phyloP scores from a whole-genome alignment of 2,797 vertebrate genomes.

The Peromyscus melanophrys region DNA sequence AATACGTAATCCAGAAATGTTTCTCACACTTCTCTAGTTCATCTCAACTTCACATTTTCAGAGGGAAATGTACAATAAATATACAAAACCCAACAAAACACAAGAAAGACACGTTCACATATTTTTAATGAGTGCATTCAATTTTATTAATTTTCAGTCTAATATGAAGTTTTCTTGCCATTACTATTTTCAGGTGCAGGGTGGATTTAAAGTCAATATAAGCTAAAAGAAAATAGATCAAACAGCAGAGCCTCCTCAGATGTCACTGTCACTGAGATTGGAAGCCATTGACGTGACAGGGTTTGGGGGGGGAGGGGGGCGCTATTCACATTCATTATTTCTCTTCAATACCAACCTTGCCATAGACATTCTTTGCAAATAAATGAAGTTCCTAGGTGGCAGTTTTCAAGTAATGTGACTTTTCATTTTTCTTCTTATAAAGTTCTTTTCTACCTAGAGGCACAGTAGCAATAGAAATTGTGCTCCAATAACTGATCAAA shows the following conservation, averaged over 20 bases:
- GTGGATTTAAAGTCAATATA: constrained; percentile 10
- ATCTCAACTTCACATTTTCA: constrained; percentile 9
- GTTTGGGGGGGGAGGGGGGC: background rate
- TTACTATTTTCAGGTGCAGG: constrained; percentile 14
- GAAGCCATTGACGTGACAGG: background rate
- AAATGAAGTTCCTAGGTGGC: background rate
- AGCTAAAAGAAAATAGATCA: background rate
- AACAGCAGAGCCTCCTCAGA: constrained; percentile 22
- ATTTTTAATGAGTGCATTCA: constrained; percentile 11
- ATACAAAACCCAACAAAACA: background rate
- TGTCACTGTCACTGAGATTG: background rate
- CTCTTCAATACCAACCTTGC: background rate
- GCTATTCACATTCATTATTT: constrained; percentile 18
- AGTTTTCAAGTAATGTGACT: constrained; percentile 36
- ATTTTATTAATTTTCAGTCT: background rate
- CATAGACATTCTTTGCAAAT: background rate
- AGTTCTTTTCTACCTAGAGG: background rate
- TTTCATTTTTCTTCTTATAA: constrained; percentile 50
- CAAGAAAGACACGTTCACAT: background rate
- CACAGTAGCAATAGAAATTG: background rate
- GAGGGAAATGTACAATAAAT: background rate
- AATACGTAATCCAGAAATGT: background rate
- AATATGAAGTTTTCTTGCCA: background rate
- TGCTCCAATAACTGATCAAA: background rate
- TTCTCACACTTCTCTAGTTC: background rate